A percentile compares a stretch with the other conserved stretches of the same genome.
Conservation (phyloP, 2,888 invertebrate species). For the Oligia latruncula region DNA sequence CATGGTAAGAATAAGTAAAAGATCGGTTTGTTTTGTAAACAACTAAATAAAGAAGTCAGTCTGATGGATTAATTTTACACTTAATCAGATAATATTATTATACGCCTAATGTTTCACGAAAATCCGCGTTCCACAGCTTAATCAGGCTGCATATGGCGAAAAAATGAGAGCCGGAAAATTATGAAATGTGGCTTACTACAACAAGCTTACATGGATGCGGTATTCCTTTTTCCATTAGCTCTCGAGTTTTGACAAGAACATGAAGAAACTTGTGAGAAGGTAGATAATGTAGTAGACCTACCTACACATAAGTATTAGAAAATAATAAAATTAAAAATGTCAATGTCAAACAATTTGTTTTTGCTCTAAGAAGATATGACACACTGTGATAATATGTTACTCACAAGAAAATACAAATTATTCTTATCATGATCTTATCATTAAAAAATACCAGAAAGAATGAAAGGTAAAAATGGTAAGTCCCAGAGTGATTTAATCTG, state of each 20-base stretch:
- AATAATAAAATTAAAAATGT: neutral
- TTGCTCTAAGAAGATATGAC: constrained; percentile 1
- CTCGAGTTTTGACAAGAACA: neutral
- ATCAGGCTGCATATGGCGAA: neutral
- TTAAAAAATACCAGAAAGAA: neutral
- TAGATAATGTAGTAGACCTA: neutral
- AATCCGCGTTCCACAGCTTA: neutral
- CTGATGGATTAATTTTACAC: neutral
- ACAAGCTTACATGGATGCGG: neutral
- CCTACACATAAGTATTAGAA: neutral
- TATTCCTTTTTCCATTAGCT: neutral
- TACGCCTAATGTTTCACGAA: neutral
- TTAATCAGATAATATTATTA: neutral
- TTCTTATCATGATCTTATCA: constrained; percentile 41
- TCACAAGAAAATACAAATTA: constrained; percentile 8
- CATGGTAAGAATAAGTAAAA: constrained; percentile 19
- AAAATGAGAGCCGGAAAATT: neutral
- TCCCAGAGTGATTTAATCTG: constrained; percentile 22
- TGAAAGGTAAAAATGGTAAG: constrained; percentile 16
- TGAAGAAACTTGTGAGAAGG: neutral
- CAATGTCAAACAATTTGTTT: neutral
- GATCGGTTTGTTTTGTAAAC: constrained; percentile 13
- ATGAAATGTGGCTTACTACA: neutral
- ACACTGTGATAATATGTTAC: neutral
- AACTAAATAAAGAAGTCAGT: constrained; percentile 4